phyloP scores from a whole-genome alignment of 2,113 vertebrate genomes.

The Paradisaea rubra region DNA sequence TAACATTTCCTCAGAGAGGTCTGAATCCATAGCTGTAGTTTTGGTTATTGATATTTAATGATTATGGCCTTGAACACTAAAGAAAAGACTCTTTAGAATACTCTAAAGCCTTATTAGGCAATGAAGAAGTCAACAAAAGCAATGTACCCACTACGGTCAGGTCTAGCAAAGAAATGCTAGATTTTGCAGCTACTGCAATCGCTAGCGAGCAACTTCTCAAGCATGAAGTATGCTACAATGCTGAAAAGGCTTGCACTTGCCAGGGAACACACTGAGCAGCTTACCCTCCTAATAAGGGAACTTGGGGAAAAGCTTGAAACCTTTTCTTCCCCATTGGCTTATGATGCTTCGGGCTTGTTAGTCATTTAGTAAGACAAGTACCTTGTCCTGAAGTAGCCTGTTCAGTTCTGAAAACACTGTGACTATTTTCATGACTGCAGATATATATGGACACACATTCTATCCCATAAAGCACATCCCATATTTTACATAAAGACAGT shows the following conservation, averaged over 20 bases:
- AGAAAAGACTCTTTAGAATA: not conserved
- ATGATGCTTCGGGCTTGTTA: not conserved
- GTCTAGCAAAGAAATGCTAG: not conserved
- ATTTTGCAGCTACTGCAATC: not conserved
- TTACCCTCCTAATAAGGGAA: conserved; percentile 38
- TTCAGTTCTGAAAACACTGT: not conserved
- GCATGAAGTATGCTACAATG: not conserved
- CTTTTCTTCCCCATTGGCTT: not conserved
- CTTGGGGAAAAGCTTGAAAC: conserved; percentile 2
- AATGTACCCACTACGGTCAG: not conserved
- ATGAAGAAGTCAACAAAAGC: not conserved
- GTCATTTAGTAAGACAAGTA: not conserved
- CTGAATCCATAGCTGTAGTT: not conserved
- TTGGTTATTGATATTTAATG: not conserved
- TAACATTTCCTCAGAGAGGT: not conserved
- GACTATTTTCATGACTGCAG: not conserved
- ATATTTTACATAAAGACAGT: not conserved
- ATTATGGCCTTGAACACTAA: not conserved
- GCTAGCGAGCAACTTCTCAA: not conserved
- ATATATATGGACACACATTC: not conserved
- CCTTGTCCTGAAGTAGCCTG: conserved; percentile 10
- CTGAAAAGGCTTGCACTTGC: conserved; percentile 13
- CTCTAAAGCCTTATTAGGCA: not conserved
- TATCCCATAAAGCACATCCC: not conserved
- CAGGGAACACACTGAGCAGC: not conserved